Base-by-base conservation (phyloP, 2,888 invertebrate genomes). In the Lithophane ornitopus region DNA sequence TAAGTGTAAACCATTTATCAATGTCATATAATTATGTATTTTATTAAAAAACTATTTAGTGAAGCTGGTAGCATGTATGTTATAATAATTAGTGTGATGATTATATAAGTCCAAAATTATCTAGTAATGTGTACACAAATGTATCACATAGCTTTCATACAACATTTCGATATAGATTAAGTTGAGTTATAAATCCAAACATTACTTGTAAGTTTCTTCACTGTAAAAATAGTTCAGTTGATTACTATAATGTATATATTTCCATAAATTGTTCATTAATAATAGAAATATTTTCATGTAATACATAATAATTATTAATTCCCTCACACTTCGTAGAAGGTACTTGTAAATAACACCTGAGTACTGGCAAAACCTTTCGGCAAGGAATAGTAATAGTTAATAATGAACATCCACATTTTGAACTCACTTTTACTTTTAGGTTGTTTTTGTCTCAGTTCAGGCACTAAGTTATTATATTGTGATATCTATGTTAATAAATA, bases 381-480 rank as follows among this genome's bases (percentile, higher is more conserved):
- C 44, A 58, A 77, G 26, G 41, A 84, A 56, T 59, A 73, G 28
- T 80, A 77, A 39, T 58, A 61, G 26, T 70, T 71, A 52, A 34
- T 70, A 74, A 63, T 73, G 46, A 70, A 70, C 61, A 73, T 80
- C 54, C 61, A 69, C 46, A 68, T 71, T 70, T 54, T 49, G 46
- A 75, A 74, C 63, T 78, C 68, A 72, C 41, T 63, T 70, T 77
- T 71, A 76, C 22, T 61, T 70, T 70, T 79, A 84, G 73, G 80
- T 78, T 82, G 76, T 80, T 73, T 81, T 81, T 84, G 78, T 82
- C 85, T 80, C 82, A 69, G 63, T 76, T 79, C 81, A 81, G 65
- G 82, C 54, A 77, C 78, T 87, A 88, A 88, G 86, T 88, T 88
- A 88, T 88, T 88, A 79, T 87, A 82, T 81, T 88, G 88, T 88